phyloP scores from a whole-genome alignment of 1,140 invertebrate genomes.

The Saccostrea cuccullata region DNA sequence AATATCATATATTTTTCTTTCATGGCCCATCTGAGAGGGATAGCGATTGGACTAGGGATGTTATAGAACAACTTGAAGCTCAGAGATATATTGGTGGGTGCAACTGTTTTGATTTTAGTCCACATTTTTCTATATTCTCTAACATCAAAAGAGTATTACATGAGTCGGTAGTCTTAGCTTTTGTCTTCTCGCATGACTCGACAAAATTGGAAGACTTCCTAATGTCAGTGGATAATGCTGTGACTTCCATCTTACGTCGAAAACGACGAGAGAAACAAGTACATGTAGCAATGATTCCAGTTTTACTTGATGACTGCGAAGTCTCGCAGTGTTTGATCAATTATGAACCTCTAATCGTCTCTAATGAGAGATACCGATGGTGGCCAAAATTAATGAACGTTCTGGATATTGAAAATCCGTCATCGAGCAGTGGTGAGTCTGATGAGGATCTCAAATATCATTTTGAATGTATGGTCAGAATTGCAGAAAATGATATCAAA shows the following conservation, averaged over 20 bases:
- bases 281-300: background rate
- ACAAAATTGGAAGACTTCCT: background rate
- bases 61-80: background rate
- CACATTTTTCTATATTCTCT: background rate
- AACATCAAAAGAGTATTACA: too few species aligned
- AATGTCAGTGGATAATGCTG: background rate
- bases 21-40: background rate
- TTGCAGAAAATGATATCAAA: background rate
- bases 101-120: background rate
- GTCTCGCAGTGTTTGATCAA: background rate
- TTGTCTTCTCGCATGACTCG: background rate
- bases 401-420: background rate
- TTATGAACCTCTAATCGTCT: background rate
- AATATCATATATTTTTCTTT: constrained; percentile 1
- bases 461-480: background rate
- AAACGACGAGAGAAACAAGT: background rate
- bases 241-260: background rate
- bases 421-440: background rate
- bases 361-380: background rate
- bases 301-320: background rate
- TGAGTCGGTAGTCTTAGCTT: background rate
- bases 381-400: background rate
- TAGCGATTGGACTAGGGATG: background rate
- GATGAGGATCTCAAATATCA: background rate
- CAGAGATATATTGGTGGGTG: background rate